Base-by-base conservation (phyloP, 2,888 invertebrate genomes). In the Drepanosiphum platanoidis region DNA sequence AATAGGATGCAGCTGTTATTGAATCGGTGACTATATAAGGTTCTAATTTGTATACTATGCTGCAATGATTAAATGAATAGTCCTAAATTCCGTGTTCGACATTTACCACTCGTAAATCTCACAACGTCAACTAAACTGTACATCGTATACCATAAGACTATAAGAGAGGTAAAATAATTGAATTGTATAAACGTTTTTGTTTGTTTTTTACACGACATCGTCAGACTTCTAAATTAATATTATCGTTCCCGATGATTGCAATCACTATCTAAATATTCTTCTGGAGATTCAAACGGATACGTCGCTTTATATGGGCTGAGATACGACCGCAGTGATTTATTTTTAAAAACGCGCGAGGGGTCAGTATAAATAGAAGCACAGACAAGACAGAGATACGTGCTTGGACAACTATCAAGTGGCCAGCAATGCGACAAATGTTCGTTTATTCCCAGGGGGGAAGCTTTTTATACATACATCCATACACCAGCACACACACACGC, bases 341-440 rank as follows among this genome's bases (percentile, higher is more conserved):
- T 84, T 84, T 84, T 84, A 84, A 84, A 75, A 46, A 77, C 68
- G 58, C 75, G 36, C 68, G 27, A 84, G 84, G 77, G 84, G 84
- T 84, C 84, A 84, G 68, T 84, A 77, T 84, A 84, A 84, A 84
- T 84, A 84, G 84, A 84, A 84, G 75, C 68, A 32, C 70, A 77
- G 77, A 84, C 74, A 72, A 74, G 66, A 75, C 66, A n/a, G 39
- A 71, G 71, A 71, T 68, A 68, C 75, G 84, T 84, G 75, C 75
- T 84, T 84, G 84, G 84, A 84, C 84, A 84, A 84, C 68, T 84
- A 84, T 84, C 84, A 84, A 84, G 84, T 84, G 77, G 84, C 66
- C 84, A 84, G 84, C 84, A 84, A 84, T 77, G 84, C 75, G 83
- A 83, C 83, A 83, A 83, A 83, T 75, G 74, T 75, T 83, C 74